A percentile compares a stretch with the other conserved stretches of the same genome.
phyloP scores from a whole-genome alignment of 2,797 vertebrate genomes.

The Eospalax fontanierii region DNA sequence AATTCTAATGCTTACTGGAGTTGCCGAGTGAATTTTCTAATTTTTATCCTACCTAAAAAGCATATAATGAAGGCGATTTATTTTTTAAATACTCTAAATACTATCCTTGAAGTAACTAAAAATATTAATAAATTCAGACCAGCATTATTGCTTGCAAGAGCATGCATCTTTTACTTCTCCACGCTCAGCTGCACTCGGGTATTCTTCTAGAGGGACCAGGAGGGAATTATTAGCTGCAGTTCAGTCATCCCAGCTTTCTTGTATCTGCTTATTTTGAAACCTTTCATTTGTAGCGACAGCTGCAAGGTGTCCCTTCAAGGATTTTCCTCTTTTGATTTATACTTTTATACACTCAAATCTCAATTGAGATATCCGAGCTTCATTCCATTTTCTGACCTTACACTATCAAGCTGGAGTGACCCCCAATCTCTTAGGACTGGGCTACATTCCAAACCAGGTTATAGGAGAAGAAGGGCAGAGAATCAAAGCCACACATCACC shows the following conservation, averaged over 20 bases:
- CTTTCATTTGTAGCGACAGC: slow-evolving; percentile 88
- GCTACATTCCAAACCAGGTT: slow-evolving; percentile 88
- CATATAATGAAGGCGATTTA: background rate
- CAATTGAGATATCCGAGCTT: slow-evolving; percentile 87
- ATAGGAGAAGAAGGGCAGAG: slow-evolving; percentile 86
- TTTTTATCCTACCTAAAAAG: background rate
- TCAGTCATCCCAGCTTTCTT: slow-evolving; percentile 43
- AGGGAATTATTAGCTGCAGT: slow-evolving; percentile 75
- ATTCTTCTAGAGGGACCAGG: slow-evolving; percentile 33
- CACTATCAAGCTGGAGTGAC: slow-evolving; percentile 87
- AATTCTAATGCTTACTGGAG: slow-evolving; percentile 50
- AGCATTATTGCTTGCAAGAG: background rate
- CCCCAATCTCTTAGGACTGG: slow-evolving; percentile 88
- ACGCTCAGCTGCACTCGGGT: background rate
- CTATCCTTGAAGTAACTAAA: background rate
- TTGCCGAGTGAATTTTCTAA: slow-evolving; percentile 24
- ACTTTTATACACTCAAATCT: slow-evolving; percentile 87
- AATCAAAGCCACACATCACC: slow-evolving; percentile 88
- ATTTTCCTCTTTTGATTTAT: slow-evolving; percentile 91
- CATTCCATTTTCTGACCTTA: slow-evolving; percentile 89
- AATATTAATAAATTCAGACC: slow-evolving; percentile 37
- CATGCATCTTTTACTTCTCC: slow-evolving; percentile 1
- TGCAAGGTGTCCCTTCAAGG: slow-evolving; percentile 89
- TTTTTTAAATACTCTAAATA: slow-evolving; percentile 41
- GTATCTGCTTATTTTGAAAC: slow-evolving; percentile 87